Evolutionary conservation across 1,140 invertebrate genomes (phyloP), one percentile per base, ranked within the genome.

Genomic region (Temnothorax curvispinosus): DNA sequence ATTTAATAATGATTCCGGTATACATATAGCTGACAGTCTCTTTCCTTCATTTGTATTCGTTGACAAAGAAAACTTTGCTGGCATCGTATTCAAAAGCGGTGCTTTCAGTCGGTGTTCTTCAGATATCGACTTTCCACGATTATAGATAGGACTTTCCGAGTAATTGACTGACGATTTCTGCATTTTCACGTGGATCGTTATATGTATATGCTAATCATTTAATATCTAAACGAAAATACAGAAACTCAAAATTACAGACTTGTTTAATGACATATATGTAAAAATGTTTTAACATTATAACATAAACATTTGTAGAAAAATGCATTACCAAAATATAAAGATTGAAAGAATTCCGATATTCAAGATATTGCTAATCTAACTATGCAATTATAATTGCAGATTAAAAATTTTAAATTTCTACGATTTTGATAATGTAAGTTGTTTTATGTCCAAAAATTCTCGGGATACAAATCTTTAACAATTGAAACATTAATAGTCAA

Each of bases 11-110:
- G 18, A 80, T 80, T 80, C 62, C 62, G 62, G 13, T 80, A 67
- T 11, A 47, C 13, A 11, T 67, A 41, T 35, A 65, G 32, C 11
- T 32, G n/a, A 18, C 76, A 80, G 77, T 47, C 62, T 67, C 62
- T 80, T 78, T 77, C 58, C 7, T 58, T 80, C 76, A 80, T 67
- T 80, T 80, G 47, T 80, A 80, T 80, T 80, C 77, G 62, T 67
- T 67, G 62, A 80, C 44, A 67, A 80, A 80, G 47, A 54, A 80
- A 80, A 78, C 60, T 78, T 77, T 77, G 27, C 11, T 2, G 60
- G 76, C 60, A 21, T 64, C 47, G 35, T 67, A 35, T 77, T 77
- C 58, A 58, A 62, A 44, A 67, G 62, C 60, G 62, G 4, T 18
- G 62, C 47, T 80, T 78, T 80, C 60, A 67, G 7, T 8, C 62